Evolutionary conservation across 23 tunicate genomes (phyloP), one percentile per base, ranked within the genome.

Genomic region (Halocynthia aurantium): DNA sequence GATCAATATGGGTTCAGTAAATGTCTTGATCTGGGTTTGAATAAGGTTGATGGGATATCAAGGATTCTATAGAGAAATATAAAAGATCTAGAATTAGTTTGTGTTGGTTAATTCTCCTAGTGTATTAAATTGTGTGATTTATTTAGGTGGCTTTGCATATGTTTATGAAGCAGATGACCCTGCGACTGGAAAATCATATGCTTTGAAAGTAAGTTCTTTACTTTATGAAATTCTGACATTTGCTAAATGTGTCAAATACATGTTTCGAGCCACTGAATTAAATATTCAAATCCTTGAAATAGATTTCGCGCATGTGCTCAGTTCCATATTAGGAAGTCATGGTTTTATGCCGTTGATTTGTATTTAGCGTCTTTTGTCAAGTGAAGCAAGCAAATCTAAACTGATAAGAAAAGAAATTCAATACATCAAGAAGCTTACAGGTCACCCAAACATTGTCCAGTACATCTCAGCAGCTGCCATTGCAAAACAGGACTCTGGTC

Each of bases 121-220:
- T 58, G n/a, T n/a, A 58, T 13, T 13, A n/a, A 13, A 58, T 58
- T 58, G 63, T 13, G n/a, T n/a, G n/a, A n/a, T 58, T 58, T 58
- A 20, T 72, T 9, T 52, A 92, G 99, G 99, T 78, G 99, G 99
- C 6, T 96, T 96, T 70, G 99, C 90, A n/a, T 56, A 90, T 78
- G 99, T 96, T n/a, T 96, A 96, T 82, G 91, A 89, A 79, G 99
- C 96, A n/a, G 60, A 69, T 0, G 96, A 89, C 80, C 72, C 72
- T 6, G 68, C 19, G 13, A 67, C 61, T 52, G 92, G 93, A 63
- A 82, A 79, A 67, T 19, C 57, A 56, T 92, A 56, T 73, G 99
- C 99, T 52, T 75, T 96, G 63, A 96, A 96, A 82, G 98, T 86
- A 44, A 44, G 62, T 68, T 9, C 10, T 52, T n/a, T 5, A n/a